Evolutionary conservation across 2,113 vertebrate genomes (phyloP), one percentile per base, ranked within the genome.

Genomic region (Tyrannus savana): DNA sequence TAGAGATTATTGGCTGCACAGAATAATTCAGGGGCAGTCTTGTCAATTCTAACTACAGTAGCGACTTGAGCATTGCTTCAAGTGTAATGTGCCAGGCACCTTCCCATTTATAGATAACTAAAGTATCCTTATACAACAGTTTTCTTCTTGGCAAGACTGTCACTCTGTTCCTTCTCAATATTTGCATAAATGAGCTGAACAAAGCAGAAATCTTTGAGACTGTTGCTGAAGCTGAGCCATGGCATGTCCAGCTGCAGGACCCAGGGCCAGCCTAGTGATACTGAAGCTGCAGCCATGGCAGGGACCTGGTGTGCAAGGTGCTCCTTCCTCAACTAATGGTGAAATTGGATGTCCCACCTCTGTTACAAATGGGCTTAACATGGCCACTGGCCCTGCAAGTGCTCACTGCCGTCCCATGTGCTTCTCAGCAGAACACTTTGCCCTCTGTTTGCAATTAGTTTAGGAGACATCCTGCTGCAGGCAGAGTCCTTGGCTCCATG

Each of bases 281-380:
- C 35, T 49, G 35, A 19, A 42, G 56, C 42, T 1, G 3, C 46
- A 72, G 33, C 53, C 27, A 8, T 0, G 0, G 42, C 42, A 47
- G 44, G 37, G 23, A 87, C 9, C 42, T 18, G 55, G 14, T 1
- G 2, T 44, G n/a, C 59, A 53, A 27, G 11, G 31, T 49, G 14
- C 31, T 75, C 19, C 72, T 56, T 66, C 73, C 52, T 30, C 37
- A 52, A 72, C 30, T 31, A 28, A 44, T 8, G 15, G 58, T 2
- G 2, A 64, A 37, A 56, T 7, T 47, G 42, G 50, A 56, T 59
- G 41, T 50, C 41, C 5, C 35, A 50, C 35, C 33, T 64, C 60
- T 68, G 55, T 44, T 46, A 90, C 1, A 0, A 55, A 31, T 0
- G 0, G 15, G 22, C 11, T 25, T 59, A 23, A 46, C 0, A 4